Evolutionary conservation across 2,113 vertebrate species (phyloP), one percentile per base, ranked within the genome.

Genomic region (Scopus umbretta): DNA sequence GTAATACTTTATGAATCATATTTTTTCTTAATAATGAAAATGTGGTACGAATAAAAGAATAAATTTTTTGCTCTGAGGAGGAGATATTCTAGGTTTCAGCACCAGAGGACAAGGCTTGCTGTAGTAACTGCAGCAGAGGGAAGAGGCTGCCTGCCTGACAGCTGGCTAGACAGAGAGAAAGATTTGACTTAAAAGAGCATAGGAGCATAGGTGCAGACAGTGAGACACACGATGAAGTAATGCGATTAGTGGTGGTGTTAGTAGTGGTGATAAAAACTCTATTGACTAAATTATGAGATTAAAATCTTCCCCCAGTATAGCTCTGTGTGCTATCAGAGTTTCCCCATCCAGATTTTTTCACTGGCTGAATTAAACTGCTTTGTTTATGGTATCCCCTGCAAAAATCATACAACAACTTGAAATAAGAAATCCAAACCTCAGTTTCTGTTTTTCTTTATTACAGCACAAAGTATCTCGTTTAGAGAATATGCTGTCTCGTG

Each of bases 1-100:
- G 67, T 91, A 92, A 59, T 47, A 74, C 71, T 97, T 97, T 93
- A 97, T 95, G 90, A 94, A 92, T 95, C 84, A 76, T 50, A 78
- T 83, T 90, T 96, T 97, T 96, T 91, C 88, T 74, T 93, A 95
- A 82, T 90, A 88, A 93, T 93, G 55, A 88, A 87, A 96, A 95
- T 80, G 50, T 91, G 78, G 29, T 82, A 86, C 94, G 88, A 97
- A 96, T 94, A 75, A 91, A 97, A 94, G 93, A 96, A 86, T 76
- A 7, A 62, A 89, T 93, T 81, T 96, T 67, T 84, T 90, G 71
- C 96, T 97, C 80, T 78, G 47, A 95, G 89, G 45, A 16, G 6
- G 26, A 96, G 71, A 88, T 73, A 55, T 34, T 59, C 53, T 91
- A 92, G 58, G 49, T 83, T 94, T 79, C 86, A 62, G 71, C 50